Conservation (phyloP, 2,797 vertebrate genomes). For the Sciaenops ocellatus region DNA sequence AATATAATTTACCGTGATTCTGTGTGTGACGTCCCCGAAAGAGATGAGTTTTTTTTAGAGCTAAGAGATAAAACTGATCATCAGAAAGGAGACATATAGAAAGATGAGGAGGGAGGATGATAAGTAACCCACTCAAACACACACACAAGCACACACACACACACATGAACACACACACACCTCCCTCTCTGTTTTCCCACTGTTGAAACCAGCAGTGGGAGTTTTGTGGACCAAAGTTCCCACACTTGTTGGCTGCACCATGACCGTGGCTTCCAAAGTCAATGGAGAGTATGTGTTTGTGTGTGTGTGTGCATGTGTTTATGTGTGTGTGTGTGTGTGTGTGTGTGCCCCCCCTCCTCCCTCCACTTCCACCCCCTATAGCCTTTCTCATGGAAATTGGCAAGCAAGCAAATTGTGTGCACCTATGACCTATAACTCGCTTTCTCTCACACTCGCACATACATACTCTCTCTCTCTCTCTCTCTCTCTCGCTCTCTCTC, state of each 20-base stretch:
- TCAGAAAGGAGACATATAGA: constrained; percentile 14
- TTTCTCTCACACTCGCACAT: constrained; percentile 3
- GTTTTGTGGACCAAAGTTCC: constrained; percentile 76
- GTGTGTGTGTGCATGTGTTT: constrained; percentile 22
- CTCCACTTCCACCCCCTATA: constrained; percentile 14
- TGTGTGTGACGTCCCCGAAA: not conserved
- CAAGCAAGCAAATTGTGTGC: constrained; percentile 75
- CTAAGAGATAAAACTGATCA: constrained; percentile 26
- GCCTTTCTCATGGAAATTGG: constrained; percentile 84
- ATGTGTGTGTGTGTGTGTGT: constrained; percentile 22
- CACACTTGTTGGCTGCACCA: constrained; percentile 74
- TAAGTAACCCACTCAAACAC: not conserved
- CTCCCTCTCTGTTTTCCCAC: constrained; percentile 58
- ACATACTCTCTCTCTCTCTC: constrained; percentile 33
- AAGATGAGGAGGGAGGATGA: constrained; percentile 44
- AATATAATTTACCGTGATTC: not conserved
- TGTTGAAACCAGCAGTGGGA: constrained; percentile 66
- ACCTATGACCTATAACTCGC: constrained; percentile 76
- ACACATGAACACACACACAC: constrained; percentile 8
- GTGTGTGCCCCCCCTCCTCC: not conserved
- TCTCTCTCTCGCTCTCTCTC: not conserved
- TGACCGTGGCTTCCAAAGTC: constrained; percentile 71
- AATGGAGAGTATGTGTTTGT: constrained; percentile 48
- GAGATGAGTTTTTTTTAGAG: constrained; percentile 19
- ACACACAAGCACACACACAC: not conserved